Conservation (phyloP, 2,797 vertebrate genomes). For the Sebastes itinus region DNA sequence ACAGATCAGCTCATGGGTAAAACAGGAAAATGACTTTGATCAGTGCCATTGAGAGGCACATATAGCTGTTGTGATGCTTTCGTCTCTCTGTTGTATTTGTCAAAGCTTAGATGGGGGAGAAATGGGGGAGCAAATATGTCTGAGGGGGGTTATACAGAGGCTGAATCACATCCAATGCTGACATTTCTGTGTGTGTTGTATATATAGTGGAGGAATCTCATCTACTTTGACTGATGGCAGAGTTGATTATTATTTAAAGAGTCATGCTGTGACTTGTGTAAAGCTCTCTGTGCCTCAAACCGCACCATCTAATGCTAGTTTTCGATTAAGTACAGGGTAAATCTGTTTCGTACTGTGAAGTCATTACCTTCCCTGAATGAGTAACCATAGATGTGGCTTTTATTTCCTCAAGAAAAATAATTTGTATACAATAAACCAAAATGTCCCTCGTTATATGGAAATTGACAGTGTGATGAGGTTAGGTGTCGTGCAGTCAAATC, state of each 20-base stretch:
- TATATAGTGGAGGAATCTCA: neutral
- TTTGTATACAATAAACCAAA: slow-evolving; percentile 2
- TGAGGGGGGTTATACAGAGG: slow-evolving; percentile 10
- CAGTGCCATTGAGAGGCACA: slow-evolving; percentile 73
- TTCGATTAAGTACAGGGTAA: neutral
- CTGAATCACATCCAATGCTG: slow-evolving; percentile 27
- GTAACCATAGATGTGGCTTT: neutral
- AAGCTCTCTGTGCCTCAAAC: slow-evolving; percentile 27
- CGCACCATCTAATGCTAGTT: neutral
- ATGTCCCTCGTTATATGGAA: neutral
- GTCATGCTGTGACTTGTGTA: slow-evolving; percentile 29
- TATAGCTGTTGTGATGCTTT: slow-evolving; percentile 41
- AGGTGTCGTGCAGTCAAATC: slow-evolving; percentile 2
- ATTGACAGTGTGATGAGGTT: neutral
- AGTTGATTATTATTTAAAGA: slow-evolving; percentile 45
- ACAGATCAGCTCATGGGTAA: slow-evolving; percentile 79
- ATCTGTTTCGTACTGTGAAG: slow-evolving; percentile 26
- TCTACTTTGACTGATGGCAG: slow-evolving; percentile 17
- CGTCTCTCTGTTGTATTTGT: slow-evolving; percentile 43
- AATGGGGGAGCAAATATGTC: neutral
- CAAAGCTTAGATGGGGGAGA: slow-evolving; percentile 10
- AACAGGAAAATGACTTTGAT: slow-evolving; percentile 80
- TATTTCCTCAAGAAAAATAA: slow-evolving; percentile 1
- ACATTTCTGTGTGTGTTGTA: slow-evolving; percentile 21
- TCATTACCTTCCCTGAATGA: slow-evolving; percentile 17